phyloP scores from a whole-genome alignment of 2,888 invertebrate species.

The Drosophila mettleri region DNA sequence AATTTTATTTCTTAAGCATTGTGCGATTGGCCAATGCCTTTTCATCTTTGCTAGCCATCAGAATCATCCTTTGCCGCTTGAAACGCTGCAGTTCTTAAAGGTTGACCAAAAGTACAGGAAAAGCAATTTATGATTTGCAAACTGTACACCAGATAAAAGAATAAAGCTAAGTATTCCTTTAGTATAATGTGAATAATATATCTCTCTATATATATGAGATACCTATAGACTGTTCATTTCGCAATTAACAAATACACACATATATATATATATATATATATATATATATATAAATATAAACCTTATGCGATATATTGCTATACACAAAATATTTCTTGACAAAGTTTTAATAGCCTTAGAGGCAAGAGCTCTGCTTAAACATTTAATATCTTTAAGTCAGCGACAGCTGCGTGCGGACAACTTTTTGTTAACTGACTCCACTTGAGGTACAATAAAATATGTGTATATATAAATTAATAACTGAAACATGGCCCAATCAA shows the following conservation, averaged over 20 bases:
- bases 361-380: background rate
- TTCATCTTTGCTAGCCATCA: conserved; percentile 25
- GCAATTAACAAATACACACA: too few species aligned
- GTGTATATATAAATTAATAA: conserved; percentile 24
- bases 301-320: too few species aligned
- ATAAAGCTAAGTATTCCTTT: too few species aligned
- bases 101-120: background rate
- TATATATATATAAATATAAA: too few species aligned
- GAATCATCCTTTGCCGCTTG: conserved; percentile 4
- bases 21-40: conserved; percentile 21
- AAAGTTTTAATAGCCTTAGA: background rate
- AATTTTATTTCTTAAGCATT: conserved; percentile 29
- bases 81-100: conserved; percentile 1
- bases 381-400: background rate
- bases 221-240: too few species aligned
- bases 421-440: background rate
- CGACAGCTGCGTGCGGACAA: background rate
- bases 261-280: too few species aligned
- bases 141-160: too few species aligned
- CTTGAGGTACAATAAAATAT: background rate
- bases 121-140: background rate
- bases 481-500: conserved; percentile 50
- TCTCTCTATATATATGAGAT: too few species aligned
- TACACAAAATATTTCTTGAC: background rate
- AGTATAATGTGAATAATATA: too few species aligned